phyloP scores from a whole-genome alignment of 2,888 invertebrate species.

The Mycalesis mineus region DNA sequence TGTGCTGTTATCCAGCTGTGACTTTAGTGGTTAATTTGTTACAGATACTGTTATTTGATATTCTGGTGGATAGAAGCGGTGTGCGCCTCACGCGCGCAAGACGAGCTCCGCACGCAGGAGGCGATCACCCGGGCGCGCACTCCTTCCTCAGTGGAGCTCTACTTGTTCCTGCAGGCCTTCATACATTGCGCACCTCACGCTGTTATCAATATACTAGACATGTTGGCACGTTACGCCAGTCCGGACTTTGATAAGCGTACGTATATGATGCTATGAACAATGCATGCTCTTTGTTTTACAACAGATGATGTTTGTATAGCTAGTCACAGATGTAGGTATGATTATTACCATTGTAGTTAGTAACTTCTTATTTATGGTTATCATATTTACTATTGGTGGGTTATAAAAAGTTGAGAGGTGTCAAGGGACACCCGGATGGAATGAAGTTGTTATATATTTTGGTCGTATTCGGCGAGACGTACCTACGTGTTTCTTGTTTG shows the following conservation, averaged over 20 bases:
- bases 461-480: too few relatives aligned
- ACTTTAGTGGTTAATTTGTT: conserved; percentile 20
- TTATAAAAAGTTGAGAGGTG: too few relatives aligned
- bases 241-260: conserved; percentile 82
- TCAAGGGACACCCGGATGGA: too few relatives aligned
- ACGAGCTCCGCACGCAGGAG: conserved; percentile 78
- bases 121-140: conserved; percentile 79
- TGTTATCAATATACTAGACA: conserved; percentile 72
- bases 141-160: conserved; percentile 85
- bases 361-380: too few relatives aligned
- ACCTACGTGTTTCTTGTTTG: too few relatives aligned
- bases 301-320: background rate
- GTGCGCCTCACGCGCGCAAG: conserved; percentile 68
- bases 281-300: background rate
- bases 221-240: conserved; percentile 79
- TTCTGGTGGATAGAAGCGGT: conserved; percentile 88
- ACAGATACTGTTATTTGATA: conserved; percentile 83
- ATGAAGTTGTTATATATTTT: too few relatives aligned
- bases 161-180: conserved; percentile 87
- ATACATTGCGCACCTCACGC: conserved; percentile 86
- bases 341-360: too few relatives aligned
- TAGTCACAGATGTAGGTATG: too few relatives aligned
- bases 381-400: too few relatives aligned
- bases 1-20: too few relatives aligned
- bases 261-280: background rate